These are phyloP conservation scores for Salarias fasciatus DNA, from an alignment of 2,797 vertebrate species.

Conservation along the genomic window DNA sequence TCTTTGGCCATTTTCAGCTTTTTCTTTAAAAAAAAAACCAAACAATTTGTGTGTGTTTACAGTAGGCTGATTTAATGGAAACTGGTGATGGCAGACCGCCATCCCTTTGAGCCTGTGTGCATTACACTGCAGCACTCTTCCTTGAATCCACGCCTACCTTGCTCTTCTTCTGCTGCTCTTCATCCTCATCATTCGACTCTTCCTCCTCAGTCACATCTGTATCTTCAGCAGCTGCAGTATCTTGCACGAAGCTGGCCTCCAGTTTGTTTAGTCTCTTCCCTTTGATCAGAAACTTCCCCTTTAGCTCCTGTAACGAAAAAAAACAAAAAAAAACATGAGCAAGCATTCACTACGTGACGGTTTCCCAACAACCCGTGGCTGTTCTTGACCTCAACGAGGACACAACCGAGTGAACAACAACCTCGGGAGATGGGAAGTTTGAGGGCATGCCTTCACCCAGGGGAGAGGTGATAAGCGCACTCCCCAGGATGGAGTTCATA, in stretches of 20 bases:
- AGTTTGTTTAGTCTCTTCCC: conserved; percentile 92
- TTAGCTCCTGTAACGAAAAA: conserved; percentile 85
- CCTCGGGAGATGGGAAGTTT: conserved; percentile 94
- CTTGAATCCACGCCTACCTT: conserved; percentile 52
- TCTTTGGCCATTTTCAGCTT: conserved; percentile 90
- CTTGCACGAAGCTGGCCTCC: conserved; percentile 70
- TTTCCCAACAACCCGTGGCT: not conserved
- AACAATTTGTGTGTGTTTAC: not conserved
- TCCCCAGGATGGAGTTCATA: conserved; percentile 88
- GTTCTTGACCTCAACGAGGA: no score
- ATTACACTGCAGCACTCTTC: no score
- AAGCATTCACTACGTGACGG: not conserved
- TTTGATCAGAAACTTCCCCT: conserved; percentile 94
- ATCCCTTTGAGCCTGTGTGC: no score
- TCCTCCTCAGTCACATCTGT: conserved; percentile 90
- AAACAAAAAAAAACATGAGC: not conserved
- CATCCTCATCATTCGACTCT: conserved; percentile 86
- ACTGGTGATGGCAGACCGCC: no score
- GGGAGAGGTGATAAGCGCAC: conserved; percentile 86
- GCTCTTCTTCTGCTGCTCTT: conserved; percentile 61
- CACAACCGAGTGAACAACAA: conserved; percentile 44
- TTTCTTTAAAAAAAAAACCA: conserved; percentile 69
- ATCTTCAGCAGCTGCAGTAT: conserved; percentile 43
- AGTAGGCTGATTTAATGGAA: no score
- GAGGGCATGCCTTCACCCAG: conserved; percentile 83